Evolutionary conservation across 2,797 vertebrate species (phyloP).

Genomic region (Yasuhikotakia modesta): DNA sequence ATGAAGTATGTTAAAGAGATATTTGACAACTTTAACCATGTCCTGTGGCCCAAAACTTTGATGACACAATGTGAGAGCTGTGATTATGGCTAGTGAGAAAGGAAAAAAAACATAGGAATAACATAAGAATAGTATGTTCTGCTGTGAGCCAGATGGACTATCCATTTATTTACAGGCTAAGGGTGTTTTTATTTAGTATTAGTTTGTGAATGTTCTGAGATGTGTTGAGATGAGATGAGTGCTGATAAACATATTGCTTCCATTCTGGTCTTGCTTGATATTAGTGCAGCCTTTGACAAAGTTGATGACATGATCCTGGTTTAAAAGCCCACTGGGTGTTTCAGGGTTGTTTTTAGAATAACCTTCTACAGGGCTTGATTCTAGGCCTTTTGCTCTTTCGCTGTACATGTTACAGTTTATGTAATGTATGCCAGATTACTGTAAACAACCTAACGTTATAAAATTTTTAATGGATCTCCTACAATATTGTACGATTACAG

Average conservation of each 20-base stretch:
- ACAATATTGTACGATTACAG: too few relatives aligned
- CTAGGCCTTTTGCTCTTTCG: too few relatives aligned
- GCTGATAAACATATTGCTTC: neutral
- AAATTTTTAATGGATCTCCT: too few relatives aligned
- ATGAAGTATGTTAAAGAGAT: constrained; percentile 54
- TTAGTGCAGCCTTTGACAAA: too few relatives aligned
- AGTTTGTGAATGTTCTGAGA: neutral
- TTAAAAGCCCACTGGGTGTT: too few relatives aligned
- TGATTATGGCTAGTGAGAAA: neutral
- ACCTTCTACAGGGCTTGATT: too few relatives aligned
- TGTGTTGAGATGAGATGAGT: too few relatives aligned
- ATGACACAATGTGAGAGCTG: constrained; percentile 24
- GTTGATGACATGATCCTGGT: neutral
- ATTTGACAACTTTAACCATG: constrained; percentile 45
- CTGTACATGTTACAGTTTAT: too few relatives aligned
- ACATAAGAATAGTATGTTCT: constrained; percentile 6
- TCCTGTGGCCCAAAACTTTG: constrained; percentile 33
- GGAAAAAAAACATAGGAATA: constrained; percentile 11
- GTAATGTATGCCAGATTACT: too few relatives aligned
- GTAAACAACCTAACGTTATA: too few relatives aligned
- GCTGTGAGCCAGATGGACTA: neutral
- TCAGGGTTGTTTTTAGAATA: too few relatives aligned
- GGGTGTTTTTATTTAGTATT: too few relatives aligned
- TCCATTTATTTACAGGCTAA: neutral
- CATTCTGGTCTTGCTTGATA: neutral